phyloP scores from a whole-genome alignment of 2,888 invertebrate genomes.

The Parapristionchus giblindavisi region DNA sequence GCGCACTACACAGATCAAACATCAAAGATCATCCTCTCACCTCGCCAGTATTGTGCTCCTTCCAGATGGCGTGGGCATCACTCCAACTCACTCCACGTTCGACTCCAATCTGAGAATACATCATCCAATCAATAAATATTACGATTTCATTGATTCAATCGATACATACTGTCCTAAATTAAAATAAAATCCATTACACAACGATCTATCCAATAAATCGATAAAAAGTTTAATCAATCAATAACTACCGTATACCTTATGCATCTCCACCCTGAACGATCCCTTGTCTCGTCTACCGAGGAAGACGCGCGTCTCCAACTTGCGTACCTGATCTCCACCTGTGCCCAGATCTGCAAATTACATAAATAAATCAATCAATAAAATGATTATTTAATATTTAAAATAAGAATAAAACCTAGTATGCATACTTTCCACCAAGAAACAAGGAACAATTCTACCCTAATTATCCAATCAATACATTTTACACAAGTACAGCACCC shows the following conservation, averaged over 20 bases:
- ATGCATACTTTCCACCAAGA: too few relatives aligned
- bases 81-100: constrained; percentile 87
- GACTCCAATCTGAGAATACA: constrained; percentile 79
- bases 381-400: too few relatives aligned
- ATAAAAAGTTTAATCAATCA: neutral
- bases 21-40: constrained; percentile 76
- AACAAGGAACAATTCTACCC: neutral
- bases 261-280: constrained; percentile 87
- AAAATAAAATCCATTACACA: too few relatives aligned
- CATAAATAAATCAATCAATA: neutral
- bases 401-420: too few relatives aligned
- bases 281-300: constrained; percentile 77
- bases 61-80: constrained; percentile 83
- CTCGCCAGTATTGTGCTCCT: constrained; percentile 80
- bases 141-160: neutral
- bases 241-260: constrained; percentile 61
- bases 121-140: constrained; percentile 7
- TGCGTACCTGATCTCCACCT: constrained; percentile 88
- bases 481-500: neutral
- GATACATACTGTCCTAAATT: too few relatives aligned
- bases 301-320: constrained; percentile 84
- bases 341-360: constrained; percentile 78
- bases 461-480: neutral
- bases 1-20: neutral
- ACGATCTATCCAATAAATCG: too few relatives aligned